Conservation (phyloP, 2,888 invertebrate species). For the Chloromyia formosa region DNA sequence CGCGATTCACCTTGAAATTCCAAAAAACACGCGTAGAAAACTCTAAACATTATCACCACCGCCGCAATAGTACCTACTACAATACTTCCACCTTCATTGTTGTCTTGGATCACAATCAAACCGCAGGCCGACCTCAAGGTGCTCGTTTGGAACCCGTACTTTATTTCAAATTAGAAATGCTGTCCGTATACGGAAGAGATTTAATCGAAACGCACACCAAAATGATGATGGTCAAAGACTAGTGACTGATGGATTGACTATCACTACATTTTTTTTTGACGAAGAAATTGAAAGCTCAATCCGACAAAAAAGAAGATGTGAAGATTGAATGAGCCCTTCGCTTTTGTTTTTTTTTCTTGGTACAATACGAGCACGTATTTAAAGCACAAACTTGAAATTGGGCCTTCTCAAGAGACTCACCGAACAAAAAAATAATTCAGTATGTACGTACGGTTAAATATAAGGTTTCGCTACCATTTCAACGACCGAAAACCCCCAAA, state of each 20-base stretch:
- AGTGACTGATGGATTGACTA: background rate
- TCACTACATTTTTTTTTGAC: background rate
- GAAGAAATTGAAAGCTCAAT: background rate
- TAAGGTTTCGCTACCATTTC: background rate
- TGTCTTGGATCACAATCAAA: background rate
- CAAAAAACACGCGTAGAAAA: conserved; percentile 12
- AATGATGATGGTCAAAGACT: background rate
- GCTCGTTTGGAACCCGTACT: conserved; percentile 2
- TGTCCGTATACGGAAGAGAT: background rate
- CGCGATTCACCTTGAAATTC: conserved; percentile 12
- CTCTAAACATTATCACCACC: background rate
- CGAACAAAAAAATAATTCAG: conserved; percentile 6
- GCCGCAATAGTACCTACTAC: background rate
- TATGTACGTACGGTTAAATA: background rate
- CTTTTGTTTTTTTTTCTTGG: background rate
- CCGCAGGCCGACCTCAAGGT: conserved; percentile 23
- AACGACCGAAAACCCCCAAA: background rate
- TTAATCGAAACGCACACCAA: background rate
- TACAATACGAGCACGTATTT: background rate
- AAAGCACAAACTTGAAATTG: background rate
- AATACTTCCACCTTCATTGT: background rate
- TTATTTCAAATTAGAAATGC: conserved; percentile 2
- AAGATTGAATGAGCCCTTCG: background rate
- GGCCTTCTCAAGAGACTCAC: background rate
- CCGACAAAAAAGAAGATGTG: background rate